phyloP scores from a whole-genome alignment of 2,797 vertebrate species.

The Alfaro cultratus region DNA sequence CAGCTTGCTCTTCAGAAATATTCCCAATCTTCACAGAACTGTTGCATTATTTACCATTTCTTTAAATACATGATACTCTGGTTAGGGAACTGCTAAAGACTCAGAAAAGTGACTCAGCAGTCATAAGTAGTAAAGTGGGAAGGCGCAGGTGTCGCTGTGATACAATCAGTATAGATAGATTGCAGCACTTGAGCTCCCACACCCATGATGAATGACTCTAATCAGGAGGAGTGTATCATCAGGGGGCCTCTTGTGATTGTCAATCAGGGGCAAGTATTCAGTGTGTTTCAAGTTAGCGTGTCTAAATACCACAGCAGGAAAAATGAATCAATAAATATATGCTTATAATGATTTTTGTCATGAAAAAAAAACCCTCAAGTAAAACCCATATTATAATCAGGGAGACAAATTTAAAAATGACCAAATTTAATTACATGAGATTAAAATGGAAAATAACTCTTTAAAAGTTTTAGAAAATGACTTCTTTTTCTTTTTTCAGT shows the following conservation, averaged over 20 bases:
- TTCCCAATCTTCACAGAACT: background rate
- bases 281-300: background rate
- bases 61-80: conserved; percentile 13
- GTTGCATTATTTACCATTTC: conserved; percentile 2
- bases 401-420: background rate
- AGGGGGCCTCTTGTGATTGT: conserved; percentile 43
- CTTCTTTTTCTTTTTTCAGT: conserved; percentile 2
- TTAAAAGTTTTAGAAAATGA: background rate
- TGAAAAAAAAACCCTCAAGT: background rate
- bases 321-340: conserved; percentile 13
- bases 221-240: conserved; percentile 58
- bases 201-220: conserved; percentile 61
- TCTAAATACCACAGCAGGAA: conserved; percentile 2
- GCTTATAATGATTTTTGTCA: background rate
- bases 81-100: conserved; percentile 6
- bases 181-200: conserved; percentile 63
- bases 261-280: conserved; percentile 36
- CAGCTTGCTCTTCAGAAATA: background rate
- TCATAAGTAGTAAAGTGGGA: conserved; percentile 26
- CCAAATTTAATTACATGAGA: background rate
- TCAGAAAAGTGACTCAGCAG: conserved; percentile 24
- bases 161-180: conserved; percentile 68
- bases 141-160: conserved; percentile 53
- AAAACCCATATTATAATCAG: background rate
- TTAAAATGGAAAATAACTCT: background rate